Percentiles rank a stretch among this genome's conserved stretches.
These are phyloP conservation scores for Rhinogobio ventralis DNA, from an alignment of 2,797 vertebrate genomes.

Conservation along the genomic window DNA sequence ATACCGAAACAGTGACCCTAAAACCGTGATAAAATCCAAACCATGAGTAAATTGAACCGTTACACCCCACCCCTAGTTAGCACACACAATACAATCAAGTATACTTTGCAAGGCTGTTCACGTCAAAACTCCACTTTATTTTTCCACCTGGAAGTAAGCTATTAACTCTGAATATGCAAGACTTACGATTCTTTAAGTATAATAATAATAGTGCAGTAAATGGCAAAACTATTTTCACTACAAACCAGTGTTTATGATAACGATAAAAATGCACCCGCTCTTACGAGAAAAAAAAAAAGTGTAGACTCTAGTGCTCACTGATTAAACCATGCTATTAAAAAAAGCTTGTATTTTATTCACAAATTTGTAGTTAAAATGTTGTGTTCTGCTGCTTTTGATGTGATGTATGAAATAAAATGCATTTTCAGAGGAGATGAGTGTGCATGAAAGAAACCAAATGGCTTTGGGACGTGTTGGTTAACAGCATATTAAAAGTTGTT, in stretches of 20 bases:
- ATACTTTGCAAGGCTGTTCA: neutral
- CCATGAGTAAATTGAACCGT: too few species aligned
- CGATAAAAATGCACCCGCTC: neutral
- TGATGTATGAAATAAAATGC: slow-evolving; percentile 48
- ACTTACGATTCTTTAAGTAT: neutral
- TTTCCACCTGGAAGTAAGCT: neutral
- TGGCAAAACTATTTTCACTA: too few species aligned
- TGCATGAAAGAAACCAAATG: neutral
- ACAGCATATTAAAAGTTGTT: slow-evolving; percentile 31
- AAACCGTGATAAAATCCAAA: too few species aligned
- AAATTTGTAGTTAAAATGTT: neutral
- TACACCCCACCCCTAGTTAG: neutral
- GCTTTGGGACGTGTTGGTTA: neutral
- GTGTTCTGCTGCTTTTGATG: slow-evolving; percentile 11
- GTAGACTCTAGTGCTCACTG: neutral
- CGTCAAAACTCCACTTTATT: neutral
- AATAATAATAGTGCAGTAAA: neutral
- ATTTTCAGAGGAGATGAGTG: neutral
- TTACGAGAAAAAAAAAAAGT: neutral
- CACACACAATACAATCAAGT: neutral
- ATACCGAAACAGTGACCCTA: too few species aligned
- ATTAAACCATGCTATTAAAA: neutral
- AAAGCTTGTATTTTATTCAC: slow-evolving; percentile 1
- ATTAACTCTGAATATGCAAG: neutral
- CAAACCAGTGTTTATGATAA: neutral